A percentile compares a stretch with the other conserved stretches of the same genome.
Evolutionary conservation across 2,888 invertebrate genomes (phyloP).

Genomic region (Amorpha juglandis): DNA sequence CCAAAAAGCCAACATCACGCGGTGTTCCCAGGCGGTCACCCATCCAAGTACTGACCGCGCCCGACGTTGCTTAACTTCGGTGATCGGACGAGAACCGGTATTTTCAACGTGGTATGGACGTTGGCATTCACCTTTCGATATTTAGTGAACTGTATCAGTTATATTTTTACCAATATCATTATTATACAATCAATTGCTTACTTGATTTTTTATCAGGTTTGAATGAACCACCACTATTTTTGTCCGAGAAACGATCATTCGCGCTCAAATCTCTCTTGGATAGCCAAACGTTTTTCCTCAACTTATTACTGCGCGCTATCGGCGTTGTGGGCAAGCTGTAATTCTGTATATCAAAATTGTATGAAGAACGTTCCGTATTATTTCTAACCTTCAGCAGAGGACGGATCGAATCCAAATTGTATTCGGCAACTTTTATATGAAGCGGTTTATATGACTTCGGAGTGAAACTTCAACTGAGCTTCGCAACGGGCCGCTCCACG

Average conservation of each 20-base stretch:
- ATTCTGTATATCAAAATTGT: conserved; percentile 77
- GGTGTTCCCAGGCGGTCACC: conserved; percentile 76
- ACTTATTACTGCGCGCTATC: conserved; percentile 81
- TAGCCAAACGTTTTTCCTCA: conserved; percentile 82
- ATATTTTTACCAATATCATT: background rate
- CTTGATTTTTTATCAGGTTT: conserved; percentile 45
- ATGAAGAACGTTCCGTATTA: conserved; percentile 60
- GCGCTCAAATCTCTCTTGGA: conserved; percentile 70
- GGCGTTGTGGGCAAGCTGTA: conserved; percentile 80
- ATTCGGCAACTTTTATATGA: conserved; percentile 77
- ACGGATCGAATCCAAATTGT: conserved; percentile 69
- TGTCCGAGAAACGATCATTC: conserved; percentile 43
- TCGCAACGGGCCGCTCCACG: conserved; percentile 56
- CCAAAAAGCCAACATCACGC: conserved; percentile 47
- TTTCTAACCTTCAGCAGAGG: conserved; percentile 62
- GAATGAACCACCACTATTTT: conserved; percentile 35
- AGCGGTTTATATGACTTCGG: conserved; percentile 78
- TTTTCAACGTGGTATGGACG: conserved; percentile 76
- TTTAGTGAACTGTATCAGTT: background rate
- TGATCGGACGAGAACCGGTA: conserved; percentile 82
- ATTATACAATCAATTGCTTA: conserved; percentile 31
- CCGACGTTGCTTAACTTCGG: conserved; percentile 81
- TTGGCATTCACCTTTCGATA: conserved; percentile 39
- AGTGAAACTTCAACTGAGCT: conserved; percentile 75
- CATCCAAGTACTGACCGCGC: conserved; percentile 81